Base-by-base conservation (phyloP, 1,140 invertebrate genomes). In the Drosophila asahinai region DNA sequence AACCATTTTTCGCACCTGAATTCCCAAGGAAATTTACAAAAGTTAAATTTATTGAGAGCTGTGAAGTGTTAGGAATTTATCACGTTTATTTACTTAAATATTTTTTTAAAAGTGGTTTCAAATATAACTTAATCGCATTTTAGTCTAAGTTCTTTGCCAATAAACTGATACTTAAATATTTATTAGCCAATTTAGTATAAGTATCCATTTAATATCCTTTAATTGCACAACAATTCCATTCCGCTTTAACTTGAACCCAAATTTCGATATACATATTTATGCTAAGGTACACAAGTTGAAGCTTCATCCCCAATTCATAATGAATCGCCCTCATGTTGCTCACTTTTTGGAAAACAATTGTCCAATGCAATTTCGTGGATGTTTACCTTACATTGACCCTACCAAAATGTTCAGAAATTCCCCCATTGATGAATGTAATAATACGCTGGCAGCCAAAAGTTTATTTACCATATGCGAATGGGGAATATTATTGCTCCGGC, bases 401-500 rank as follows among this genome's bases (percentile, higher is more conserved):
- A 43, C 70, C 67, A 48, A 77, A 67, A 47, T 45, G 40, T 66
- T 42, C 42, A 15, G 11, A 33, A 12, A 48, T 62, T 55, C 51
- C 33, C 30, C 54, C 75, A 62, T 78, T 62, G 75, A 70, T 78
- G 75, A 78, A 68, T 78, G 49, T 78, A 70, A 77, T 78, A 78
- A 62, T 78, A 62, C 51, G 75, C 75, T 78, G 51, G 55, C 57
- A 77, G 75, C 64, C 51, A 78, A 77, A 78, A 77, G 74, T 77
- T 77, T 77, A 61, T 77, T 75, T 78, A 60, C 75, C 75, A 36
- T 36, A 33, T 77, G 11, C 25, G 52, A 61, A 64, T 47, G 71
- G 43, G n/a, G 36, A 74, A 43, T 38, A 68, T 27, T 51, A 40
- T 51, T 62, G 68, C 36, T 47, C 22, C 36, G 54, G 15, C 45